phyloP scores from a whole-genome alignment of 2,888 invertebrate genomes.

The Taphrorychus bicolor region DNA sequence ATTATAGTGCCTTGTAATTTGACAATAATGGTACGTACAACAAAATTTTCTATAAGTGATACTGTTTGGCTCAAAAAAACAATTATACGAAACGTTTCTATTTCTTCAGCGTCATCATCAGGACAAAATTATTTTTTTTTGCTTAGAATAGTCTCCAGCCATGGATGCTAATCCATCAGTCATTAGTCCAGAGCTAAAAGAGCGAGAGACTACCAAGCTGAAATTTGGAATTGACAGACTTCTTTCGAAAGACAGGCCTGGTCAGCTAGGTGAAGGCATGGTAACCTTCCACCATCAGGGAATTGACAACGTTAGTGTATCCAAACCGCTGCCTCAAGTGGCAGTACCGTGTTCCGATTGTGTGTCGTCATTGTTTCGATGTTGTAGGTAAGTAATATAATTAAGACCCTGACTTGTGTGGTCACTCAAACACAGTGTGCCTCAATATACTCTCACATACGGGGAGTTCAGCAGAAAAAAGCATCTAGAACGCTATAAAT shows the following conservation, averaged over 20 bases:
- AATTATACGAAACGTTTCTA: too few species aligned
- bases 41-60: too few species aligned
- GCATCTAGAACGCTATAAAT: too few species aligned
- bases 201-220: conserved; percentile 50
- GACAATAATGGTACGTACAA: too few species aligned
- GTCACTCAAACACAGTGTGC: too few species aligned
- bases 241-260: conserved; percentile 61
- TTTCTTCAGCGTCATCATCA: too few species aligned
- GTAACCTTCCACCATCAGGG: neutral
- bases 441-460: too few species aligned
- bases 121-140: conserved; percentile 1
- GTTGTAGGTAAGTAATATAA: conserved; percentile 61
- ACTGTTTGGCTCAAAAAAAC: too few species aligned
- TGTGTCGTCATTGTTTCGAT: conserved; percentile 70
- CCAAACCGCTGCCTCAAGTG: conserved; percentile 54
- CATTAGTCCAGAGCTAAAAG: too few species aligned
- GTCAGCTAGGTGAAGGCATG: neutral
- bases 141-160: neutral
- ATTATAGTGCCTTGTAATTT: neutral
- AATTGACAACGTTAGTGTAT: conserved; percentile 32
- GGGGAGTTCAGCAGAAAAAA: too few species aligned
- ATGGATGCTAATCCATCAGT: conserved; percentile 19
- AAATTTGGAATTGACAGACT: conserved; percentile 79
- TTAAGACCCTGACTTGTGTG: too few species aligned
- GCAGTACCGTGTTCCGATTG: conserved; percentile 68